Evolutionary conservation across 1,140 invertebrate species (phyloP), one percentile per base, ranked within the genome.

Genomic region (Lucilia sericata): DNA sequence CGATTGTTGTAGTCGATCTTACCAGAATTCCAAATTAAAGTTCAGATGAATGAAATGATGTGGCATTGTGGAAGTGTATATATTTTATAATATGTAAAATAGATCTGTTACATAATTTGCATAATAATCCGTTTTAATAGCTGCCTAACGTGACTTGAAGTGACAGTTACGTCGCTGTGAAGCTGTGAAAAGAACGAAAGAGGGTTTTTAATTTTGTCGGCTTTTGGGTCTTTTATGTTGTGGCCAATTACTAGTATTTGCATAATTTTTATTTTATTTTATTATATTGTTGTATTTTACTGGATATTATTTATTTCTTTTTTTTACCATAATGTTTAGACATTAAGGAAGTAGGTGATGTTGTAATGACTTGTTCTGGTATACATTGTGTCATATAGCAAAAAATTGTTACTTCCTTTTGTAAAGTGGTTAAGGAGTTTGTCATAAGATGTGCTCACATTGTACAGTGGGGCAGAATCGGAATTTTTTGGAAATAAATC

Each of bases 51-150:
- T 55, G 51, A 14, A 17, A 10, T 17, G 36, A 12, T 60, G 51
- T 60, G 51, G 13, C 51, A n/a, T n/a, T 60, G 55, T 60, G 55
- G 10, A 42, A 8, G 42, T 42, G 42, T 42, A 42, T 42, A 42
- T 42, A 42, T 42, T 42, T 3, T 30, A 30, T 30, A 30, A 30
- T 30, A 30, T 30, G 25, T 30, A 30, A 30, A 30, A n/a, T 49
- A 42, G 42, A 80, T 80, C 47, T 47, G 76, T 80, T 80, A 80
- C 76, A 80, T 80, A 80, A 21, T 80, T 80, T 80, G 14, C 76
- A 80, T 80, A 80, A 80, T 80, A 21, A 47, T 13, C 76, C 42
- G 76, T 80, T 80, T 80, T 80, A 80, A 80, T 80, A 47, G 76
- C 47, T 49, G 76, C 14, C 14, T 70, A 76, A 30, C n/a, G 42